phyloP scores from a whole-genome alignment of 2,113 vertebrate genomes.

The Oceanites oceanicus region DNA sequence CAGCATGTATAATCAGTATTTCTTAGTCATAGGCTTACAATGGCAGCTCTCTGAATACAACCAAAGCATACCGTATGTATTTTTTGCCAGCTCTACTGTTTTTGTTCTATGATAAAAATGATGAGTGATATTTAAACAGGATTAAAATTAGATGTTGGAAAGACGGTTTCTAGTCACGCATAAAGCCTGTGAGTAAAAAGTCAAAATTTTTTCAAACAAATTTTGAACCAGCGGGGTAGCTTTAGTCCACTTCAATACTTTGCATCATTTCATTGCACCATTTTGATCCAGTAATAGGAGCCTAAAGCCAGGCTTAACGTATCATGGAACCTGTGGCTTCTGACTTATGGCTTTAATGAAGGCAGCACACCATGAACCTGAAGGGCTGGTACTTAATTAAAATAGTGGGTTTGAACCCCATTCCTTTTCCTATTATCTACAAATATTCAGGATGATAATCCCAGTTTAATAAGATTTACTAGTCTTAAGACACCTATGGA shows the following conservation, averaged over 20 bases:
- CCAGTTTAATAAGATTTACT: background rate
- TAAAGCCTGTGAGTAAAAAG: background rate
- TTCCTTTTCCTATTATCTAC: background rate
- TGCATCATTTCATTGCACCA: background rate
- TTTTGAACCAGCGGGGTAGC: background rate
- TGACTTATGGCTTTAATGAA: background rate
- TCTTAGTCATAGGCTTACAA: background rate
- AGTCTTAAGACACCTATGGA: background rate
- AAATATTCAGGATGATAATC: background rate
- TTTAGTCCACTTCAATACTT: background rate
- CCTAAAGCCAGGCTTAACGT: background rate
- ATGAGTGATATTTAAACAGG: background rate
- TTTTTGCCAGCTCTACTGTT: background rate
- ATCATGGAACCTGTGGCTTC: background rate
- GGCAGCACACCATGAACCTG: background rate
- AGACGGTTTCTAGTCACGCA: background rate
- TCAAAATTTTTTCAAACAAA: background rate
- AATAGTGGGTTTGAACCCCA: background rate
- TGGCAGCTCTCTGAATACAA: background rate
- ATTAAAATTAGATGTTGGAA: background rate
- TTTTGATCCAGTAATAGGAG: background rate
- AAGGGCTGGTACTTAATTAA: background rate
- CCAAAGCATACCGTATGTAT: accelerated
- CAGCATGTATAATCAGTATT: background rate
- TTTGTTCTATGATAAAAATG: background rate